phyloP scores from a whole-genome alignment of 2,888 invertebrate species.

The Axea sp. region DNA sequence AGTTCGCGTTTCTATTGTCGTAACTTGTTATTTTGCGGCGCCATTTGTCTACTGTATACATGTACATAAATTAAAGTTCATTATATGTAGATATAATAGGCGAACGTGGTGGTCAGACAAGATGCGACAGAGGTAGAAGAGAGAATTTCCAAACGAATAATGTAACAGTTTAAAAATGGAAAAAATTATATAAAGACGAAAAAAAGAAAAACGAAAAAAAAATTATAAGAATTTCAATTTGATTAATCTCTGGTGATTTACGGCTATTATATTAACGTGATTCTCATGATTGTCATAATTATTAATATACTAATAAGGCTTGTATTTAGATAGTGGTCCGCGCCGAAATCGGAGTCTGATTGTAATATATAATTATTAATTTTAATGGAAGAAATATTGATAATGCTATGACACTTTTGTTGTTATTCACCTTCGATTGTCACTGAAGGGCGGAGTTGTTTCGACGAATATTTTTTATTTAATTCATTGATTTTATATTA shows the following conservation, averaged over 20 bases:
- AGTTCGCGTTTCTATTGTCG: conserved; percentile 12
- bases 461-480: too few species aligned
- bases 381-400: conserved; percentile 59
- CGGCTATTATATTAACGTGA: conserved; percentile 59
- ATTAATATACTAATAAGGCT: conserved; percentile 61
- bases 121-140: conserved; percentile 43
- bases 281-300: conserved; percentile 61
- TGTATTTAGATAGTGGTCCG: conserved; percentile 60
- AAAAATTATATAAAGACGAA: conserved; percentile 29
- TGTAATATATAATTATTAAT: conserved; percentile 61
- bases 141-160: conserved; percentile 43
- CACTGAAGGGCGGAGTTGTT: neutral
- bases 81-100: conserved; percentile 47
- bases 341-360: conserved; percentile 59
- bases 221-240: conserved; percentile 45
- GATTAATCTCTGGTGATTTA: conserved; percentile 59
- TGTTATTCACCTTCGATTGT: conserved; percentile 32
- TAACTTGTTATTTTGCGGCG: conserved; percentile 36
- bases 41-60: conserved; percentile 52
- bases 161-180: conserved; percentile 36
- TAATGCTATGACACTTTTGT: conserved; percentile 41
- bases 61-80: conserved; percentile 56
- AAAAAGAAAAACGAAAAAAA: conserved; percentile 4
- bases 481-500: too few species aligned
- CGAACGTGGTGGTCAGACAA: conserved; percentile 21